Evolutionary conservation across 2,888 invertebrate species (phyloP).

Genomic region (Eilema sororculum): DNA sequence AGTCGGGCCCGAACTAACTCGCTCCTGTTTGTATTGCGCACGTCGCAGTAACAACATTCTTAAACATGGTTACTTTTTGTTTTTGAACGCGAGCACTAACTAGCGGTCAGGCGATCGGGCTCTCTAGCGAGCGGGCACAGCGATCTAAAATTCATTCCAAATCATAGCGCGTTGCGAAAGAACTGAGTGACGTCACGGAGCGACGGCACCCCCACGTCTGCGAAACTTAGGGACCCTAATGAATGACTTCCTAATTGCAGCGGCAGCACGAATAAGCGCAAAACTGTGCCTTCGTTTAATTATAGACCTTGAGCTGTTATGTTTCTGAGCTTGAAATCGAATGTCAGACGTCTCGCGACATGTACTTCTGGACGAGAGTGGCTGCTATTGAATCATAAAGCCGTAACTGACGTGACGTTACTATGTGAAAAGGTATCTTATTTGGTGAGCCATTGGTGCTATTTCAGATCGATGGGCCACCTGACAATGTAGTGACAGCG

Average conservation of each 20-base stretch:
- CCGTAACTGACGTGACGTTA: conserved; percentile 56
- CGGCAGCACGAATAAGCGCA: conserved; percentile 82
- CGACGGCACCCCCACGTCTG: conserved; percentile 85
- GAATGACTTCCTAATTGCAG: conserved; percentile 87
- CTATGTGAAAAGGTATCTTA: conserved; percentile 66
- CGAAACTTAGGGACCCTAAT: conserved; percentile 87
- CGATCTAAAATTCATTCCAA: conserved; percentile 63
- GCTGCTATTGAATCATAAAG: conserved; percentile 64
- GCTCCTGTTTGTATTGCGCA: conserved; percentile 79
- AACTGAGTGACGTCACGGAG: conserved; percentile 75
- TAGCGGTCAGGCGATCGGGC: conserved; percentile 50
- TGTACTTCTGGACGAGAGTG: conserved; percentile 73
- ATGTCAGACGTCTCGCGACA: conserved; percentile 74
- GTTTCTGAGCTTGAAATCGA: conserved; percentile 80
- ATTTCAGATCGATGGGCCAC: conserved; percentile 46
- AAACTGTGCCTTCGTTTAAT: conserved; percentile 73
- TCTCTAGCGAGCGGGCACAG: conserved; percentile 51
- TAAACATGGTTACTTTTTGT: conserved; percentile 76
- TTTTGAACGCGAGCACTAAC: conserved; percentile 59
- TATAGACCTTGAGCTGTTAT: conserved; percentile 79
- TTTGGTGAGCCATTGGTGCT: conserved; percentile 55
- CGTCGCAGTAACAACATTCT: conserved; percentile 70
- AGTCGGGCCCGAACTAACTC: conserved; percentile 66
- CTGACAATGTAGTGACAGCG: conserved; percentile 39
- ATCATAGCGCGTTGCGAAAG: conserved; percentile 69